Conservation (phyloP, 1,140 invertebrate genomes). For the Diorhabda sublineata region DNA sequence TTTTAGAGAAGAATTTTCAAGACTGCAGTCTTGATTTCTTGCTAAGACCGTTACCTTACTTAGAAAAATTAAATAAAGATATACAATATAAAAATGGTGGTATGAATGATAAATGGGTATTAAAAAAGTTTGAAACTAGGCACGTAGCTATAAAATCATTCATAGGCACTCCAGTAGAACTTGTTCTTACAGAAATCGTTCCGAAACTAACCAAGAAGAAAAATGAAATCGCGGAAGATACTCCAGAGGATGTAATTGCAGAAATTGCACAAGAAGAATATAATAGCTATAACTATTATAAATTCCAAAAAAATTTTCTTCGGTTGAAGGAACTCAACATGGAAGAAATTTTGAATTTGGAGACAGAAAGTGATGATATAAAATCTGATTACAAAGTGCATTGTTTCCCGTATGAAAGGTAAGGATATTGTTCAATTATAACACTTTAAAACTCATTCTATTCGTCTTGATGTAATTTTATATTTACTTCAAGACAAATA, state of each 20-base stretch:
- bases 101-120: constrained; percentile 30
- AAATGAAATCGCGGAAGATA: constrained; percentile 15
- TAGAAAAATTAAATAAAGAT: background rate
- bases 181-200: constrained; percentile 18
- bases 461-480: too few relatives aligned
- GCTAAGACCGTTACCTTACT: background rate
- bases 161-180: background rate
- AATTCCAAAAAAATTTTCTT: constrained; percentile 13
- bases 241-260: constrained; percentile 4
- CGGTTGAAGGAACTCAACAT: constrained; percentile 11
- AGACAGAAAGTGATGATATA: background rate
- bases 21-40: background rate
- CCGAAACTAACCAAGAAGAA: background rate
- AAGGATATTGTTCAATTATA: background rate
- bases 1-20: background rate
- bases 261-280: background rate
- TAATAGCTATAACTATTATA: background rate
- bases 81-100: constrained; percentile 25
- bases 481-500: too few relatives aligned
- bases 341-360: background rate
- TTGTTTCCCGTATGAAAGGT: constrained; percentile 12
- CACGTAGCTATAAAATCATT: constrained; percentile 8
- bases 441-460: too few relatives aligned
- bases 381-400: constrained; percentile 7
- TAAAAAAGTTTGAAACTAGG: constrained; percentile 19